Conservation (phyloP, 2,113 vertebrate species). For the Megaceryle torquata region DNA sequence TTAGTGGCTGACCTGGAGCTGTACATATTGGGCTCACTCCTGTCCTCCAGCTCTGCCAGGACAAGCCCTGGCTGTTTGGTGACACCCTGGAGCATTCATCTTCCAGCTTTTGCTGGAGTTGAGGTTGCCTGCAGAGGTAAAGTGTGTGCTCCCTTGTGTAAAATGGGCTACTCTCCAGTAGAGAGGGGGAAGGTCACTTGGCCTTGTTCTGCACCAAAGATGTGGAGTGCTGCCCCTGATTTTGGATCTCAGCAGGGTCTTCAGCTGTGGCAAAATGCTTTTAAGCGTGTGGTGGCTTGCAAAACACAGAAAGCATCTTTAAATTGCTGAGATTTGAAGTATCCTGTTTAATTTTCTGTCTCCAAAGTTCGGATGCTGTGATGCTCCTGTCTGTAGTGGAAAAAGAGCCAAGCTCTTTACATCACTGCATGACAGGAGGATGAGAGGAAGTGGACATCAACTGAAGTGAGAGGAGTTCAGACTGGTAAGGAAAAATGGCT, state of each 20-base stretch:
- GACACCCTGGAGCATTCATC: background rate
- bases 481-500: background rate
- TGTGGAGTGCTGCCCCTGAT: background rate
- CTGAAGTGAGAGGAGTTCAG: background rate
- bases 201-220: background rate
- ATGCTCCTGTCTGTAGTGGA: background rate
- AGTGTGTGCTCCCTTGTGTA: background rate
- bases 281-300: background rate
- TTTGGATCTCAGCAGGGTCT: background rate
- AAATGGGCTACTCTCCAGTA: background rate
- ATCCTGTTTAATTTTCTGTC: background rate
- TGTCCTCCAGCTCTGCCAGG: background rate
- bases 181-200: no score
- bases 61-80: background rate
- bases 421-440: background rate
- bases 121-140: background rate
- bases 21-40: background rate
- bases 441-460: background rate
- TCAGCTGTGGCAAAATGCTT: background rate
- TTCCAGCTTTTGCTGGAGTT: background rate
- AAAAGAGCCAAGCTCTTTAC: background rate
- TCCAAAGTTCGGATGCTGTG: background rate
- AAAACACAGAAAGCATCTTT: background rate
- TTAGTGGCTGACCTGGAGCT: background rate
- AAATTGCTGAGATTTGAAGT: background rate